phyloP scores from a whole-genome alignment of 1,140 invertebrate species.

The Hyphantria cunea region DNA sequence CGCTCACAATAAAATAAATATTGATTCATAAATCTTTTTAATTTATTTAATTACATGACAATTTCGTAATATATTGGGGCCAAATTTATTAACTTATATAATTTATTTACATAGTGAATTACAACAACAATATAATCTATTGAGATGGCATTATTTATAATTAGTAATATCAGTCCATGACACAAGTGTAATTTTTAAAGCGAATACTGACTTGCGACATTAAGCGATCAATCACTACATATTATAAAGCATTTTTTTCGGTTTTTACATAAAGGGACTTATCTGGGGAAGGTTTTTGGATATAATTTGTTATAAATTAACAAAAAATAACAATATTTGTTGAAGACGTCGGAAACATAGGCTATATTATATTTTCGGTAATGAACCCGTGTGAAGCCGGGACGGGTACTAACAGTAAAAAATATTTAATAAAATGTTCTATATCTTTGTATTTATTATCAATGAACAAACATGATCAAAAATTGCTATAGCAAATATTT shows the following conservation, averaged over 20 bases:
- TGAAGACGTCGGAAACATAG: too few relatives aligned
- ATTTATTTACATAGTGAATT: slow-evolving; percentile 45
- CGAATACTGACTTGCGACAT: slow-evolving; percentile 1
- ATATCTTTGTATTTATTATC: neutral
- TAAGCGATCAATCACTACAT: too few relatives aligned
- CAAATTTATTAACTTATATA: slow-evolving; percentile 27
- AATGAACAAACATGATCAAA: neutral
- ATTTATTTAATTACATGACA: slow-evolving; percentile 46
- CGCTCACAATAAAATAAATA: slow-evolving; percentile 21
- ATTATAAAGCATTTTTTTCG: too few relatives aligned
- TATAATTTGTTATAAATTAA: too few relatives aligned
- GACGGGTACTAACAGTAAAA: too few relatives aligned
- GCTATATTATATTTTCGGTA: too few relatives aligned
- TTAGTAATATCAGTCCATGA: slow-evolving; percentile 56
- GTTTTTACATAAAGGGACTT: too few relatives aligned
- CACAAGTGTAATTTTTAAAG: slow-evolving; percentile 37
- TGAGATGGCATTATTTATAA: slow-evolving; percentile 49
- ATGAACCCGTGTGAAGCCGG: too few relatives aligned
- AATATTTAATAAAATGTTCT: too few relatives aligned
- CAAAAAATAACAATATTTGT: too few relatives aligned
- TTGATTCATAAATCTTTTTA: slow-evolving; percentile 36
- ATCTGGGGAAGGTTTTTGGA: too few relatives aligned
- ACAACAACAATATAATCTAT: slow-evolving; percentile 33
- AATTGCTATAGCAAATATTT: too few relatives aligned
- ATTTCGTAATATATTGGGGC: slow-evolving; percentile 41